Base-by-base conservation (phyloP, 2,797 vertebrate genomes). In the Neoniphon sammara region DNA sequence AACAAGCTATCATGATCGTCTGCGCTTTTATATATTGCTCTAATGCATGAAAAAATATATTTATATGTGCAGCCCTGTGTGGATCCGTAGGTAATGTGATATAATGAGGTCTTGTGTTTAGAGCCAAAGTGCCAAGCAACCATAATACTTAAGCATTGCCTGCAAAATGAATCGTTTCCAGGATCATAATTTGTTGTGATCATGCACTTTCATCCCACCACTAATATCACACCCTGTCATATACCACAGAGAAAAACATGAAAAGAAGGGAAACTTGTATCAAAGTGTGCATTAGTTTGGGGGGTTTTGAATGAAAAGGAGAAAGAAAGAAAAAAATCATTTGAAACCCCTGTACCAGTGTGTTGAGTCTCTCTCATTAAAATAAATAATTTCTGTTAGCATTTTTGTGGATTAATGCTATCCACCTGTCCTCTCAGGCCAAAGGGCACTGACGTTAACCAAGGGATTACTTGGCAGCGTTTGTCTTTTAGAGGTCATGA, bases 21-120 rank as follows among this genome's bases (percentile, higher is more conserved):
- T 69, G 63, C 62, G 47, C 80, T 74, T 78, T 77, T 25, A 72
- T 50, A 72, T 75, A 62, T 44, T 15, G 3, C 54, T 66, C 46
- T 73, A 82, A 80, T 85, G 74, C 74, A 84, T 81, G 76, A 79
- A 54, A 64, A 80, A 75, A 64, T 54, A 70, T 15, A 15, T 47
- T 70, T 34, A 52, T 65, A 39, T 53, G 7, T 25, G 15, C 23
- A 75, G 50, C 46, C 42, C 77, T 71, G 27, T 59, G 67, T 76
- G 83, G 55, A 27, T 27, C 25, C 2, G 25, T 27, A 27, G 25
- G 25, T 27, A 27, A 27, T 27, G 25, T 27, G 25, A 27, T 27
- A 78, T 81, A 75, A 86, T 77, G 66, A 53, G 27, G 53, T 61
- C 27, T 52, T 73, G 55, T 57, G 66, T 86, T 83, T 64, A 66